A percentile compares a stretch with the other conserved stretches of the same genome.
These are phyloP conservation scores for Brenthis ino DNA, from an alignment of 2,888 invertebrate genomes.

Conservation along the genomic window DNA sequence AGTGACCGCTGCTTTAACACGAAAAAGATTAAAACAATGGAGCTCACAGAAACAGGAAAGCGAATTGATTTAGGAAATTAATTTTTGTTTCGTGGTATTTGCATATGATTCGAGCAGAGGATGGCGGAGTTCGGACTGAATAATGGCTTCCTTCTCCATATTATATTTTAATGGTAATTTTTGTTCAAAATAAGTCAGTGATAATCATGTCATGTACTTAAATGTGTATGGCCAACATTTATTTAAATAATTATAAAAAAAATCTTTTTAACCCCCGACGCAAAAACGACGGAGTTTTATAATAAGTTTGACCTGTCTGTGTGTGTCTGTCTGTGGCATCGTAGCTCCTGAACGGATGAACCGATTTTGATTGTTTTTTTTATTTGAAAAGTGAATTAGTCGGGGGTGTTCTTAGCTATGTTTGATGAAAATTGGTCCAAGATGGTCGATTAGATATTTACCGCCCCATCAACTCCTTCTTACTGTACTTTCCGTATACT, in stretches of 20 bases:
- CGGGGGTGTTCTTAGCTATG: no score
- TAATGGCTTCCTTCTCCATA: constrained; percentile 17
- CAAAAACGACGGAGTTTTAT: no score
- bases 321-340: no score
- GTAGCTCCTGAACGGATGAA: no score
- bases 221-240: background rate
- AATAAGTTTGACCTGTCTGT: no score
- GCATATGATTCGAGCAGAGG: constrained; percentile 26
- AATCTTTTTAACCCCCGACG: no score
- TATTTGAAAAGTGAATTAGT: no score
- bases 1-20: constrained; percentile 1
- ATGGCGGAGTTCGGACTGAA: constrained; percentile 9
- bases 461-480: no score
- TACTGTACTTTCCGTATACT: no score
- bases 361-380: no score
- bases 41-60: constrained; percentile 11
- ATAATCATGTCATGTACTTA: background rate
- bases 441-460: no score
- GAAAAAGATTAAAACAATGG: constrained; percentile 5
- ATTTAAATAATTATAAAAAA: background rate
- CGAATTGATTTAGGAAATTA: constrained; percentile 19
- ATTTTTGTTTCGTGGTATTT: constrained; percentile 26
- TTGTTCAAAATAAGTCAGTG: background rate
- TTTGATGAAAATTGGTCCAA: no score
- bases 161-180: constrained; percentile 32